Conservation (phyloP, 2,113 vertebrate species). For the Platycercus adscitus region DNA sequence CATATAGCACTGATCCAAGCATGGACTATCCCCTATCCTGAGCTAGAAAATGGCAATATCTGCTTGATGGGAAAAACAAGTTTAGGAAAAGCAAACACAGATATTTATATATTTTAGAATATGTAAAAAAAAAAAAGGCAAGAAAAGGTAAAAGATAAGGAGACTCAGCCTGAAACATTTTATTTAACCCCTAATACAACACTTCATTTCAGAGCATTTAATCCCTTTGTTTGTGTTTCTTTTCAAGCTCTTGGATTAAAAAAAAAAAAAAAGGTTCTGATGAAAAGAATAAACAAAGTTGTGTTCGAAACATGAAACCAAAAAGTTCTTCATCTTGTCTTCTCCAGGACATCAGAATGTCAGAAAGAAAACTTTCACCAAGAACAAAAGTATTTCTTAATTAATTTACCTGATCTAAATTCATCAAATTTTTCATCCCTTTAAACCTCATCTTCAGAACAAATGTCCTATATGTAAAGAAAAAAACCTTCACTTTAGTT, state of each 20-base stretch:
- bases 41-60: not conserved
- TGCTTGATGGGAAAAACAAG: not conserved
- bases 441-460: not conserved
- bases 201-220: not conserved
- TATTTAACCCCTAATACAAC: not conserved
- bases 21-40: not conserved
- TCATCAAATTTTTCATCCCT: not conserved
- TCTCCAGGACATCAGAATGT: not conserved
- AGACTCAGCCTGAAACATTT: not conserved
- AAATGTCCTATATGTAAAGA: not conserved
- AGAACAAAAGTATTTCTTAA: not conserved
- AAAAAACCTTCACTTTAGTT: not conserved
- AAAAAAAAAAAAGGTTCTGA: not conserved
- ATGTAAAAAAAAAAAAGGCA: not conserved
- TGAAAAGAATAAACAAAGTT: not conserved
- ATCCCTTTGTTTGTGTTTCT: not conserved
- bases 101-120: not conserved
- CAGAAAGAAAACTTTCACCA: not conserved
- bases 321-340: not conserved
- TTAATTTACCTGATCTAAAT: not conserved
- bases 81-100: not conserved
- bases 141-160: not conserved
- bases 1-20: not conserved
- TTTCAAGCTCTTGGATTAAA: not conserved
- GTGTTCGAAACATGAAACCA: not conserved